These are phyloP conservation scores for Trachelus troglodyta DNA, from an alignment of 2,888 invertebrate genomes.

Conservation along the genomic window DNA sequence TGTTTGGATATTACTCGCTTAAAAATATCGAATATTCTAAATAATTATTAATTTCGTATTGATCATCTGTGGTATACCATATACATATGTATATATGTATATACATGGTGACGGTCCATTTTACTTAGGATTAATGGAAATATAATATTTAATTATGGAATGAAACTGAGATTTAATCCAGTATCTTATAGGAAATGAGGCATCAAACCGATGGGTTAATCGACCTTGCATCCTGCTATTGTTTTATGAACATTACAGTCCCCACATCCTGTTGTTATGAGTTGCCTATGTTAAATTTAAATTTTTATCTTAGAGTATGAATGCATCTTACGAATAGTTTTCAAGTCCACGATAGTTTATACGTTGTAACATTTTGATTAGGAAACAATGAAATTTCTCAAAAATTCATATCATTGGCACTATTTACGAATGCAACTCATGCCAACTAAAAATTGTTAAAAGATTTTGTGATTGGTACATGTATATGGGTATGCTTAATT, in stretches of 20 bases:
- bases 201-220: neutral
- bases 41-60: neutral
- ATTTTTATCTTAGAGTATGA: neutral
- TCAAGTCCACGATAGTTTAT: neutral
- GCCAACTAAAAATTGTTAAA: neutral
- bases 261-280: neutral
- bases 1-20: neutral
- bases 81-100: neutral
- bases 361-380: neutral
- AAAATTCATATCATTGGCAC: neutral
- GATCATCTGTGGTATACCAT: neutral
- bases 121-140: neutral
- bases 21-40: neutral
- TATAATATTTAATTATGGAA: neutral
- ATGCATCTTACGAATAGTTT: neutral
- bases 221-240: slow-evolving; percentile 11
- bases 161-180: neutral
- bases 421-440: neutral
- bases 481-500: neutral
- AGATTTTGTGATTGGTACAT: neutral
- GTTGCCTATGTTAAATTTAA: neutral
- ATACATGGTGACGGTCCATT: neutral
- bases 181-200: neutral
- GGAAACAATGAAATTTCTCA: too few species aligned
- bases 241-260: neutral